Evolutionary conservation across 1,140 invertebrate species (phyloP).

Genomic region (Brachionus rotundiformis): DNA sequence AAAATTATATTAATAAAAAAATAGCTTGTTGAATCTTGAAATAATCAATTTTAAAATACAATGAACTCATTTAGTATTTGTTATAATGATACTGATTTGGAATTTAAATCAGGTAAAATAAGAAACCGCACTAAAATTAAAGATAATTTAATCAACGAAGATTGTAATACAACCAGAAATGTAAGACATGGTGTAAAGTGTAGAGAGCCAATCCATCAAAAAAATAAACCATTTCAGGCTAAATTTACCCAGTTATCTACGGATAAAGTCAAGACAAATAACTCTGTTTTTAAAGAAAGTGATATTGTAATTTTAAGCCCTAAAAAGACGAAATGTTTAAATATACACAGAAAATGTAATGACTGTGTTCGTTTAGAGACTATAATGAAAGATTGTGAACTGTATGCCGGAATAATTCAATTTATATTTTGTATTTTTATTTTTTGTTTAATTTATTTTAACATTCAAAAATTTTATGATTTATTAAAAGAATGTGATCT

Average conservation of each 20-base stretch:
- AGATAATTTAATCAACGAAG: neutral
- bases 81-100: neutral
- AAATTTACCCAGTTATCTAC: neutral
- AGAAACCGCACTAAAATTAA: neutral
- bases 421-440: neutral
- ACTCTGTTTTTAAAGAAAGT: neutral
- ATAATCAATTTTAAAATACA: neutral
- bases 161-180: neutral
- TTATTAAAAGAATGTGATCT: neutral
- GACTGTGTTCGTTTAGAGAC: neutral
- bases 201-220: too few species aligned
- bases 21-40: neutral
- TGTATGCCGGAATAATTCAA: slow-evolving; percentile 22
- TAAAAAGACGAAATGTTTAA: neutral
- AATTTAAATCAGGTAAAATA: neutral
- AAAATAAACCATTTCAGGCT: too few species aligned
- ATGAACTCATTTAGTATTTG: neutral
- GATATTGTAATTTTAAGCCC: slow-evolving; percentile 4
- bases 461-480: neutral
- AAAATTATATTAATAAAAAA: too few species aligned
- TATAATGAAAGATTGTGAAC: neutral
- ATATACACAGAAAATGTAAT: neutral
- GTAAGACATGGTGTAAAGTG: too few species aligned
- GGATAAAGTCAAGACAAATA: neutral
- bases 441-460: neutral